Evolutionary conservation across 2,888 invertebrate genomes (phyloP), one percentile per base, ranked within the genome.

Genomic region (Psylliodes chrysocephalus): DNA sequence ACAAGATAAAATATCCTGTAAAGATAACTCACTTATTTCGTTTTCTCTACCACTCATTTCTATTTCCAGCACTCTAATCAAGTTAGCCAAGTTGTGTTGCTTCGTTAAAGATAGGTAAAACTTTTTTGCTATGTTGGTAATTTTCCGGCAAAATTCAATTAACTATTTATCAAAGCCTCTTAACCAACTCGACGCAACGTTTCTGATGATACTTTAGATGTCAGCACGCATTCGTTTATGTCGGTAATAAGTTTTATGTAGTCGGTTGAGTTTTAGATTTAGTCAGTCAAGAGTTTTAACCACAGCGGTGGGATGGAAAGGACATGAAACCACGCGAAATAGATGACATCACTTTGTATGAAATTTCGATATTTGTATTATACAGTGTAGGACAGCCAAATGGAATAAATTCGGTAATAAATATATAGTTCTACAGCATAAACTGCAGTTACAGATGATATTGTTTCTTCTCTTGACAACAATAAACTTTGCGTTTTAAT

Each of bases 131-230:
- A 38, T 30, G 60, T 57, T 66, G 17, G 66, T 67, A 69, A 67
- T 63, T 69, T 66, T 53, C 60, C 33, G 19, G 49, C 42, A 53
- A 67, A 70, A 70, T 70, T 70, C 33, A 69, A 59, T 69, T 66
- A 68, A 30, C 56, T 66, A 62, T 69, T 70, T 66, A 66, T 69
- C 63, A 67, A 63, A 66, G 59, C 68, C 60, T 14, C 59, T 53
- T 53, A 46, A 66, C 38, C 60, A 54, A 64, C 62, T 55, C 67
- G 55, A 49, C 22, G 19, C 1, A n/a, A 10, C 8, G 5, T 22
- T 38, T 52, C 28, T 6, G 53, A 8, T 18, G 46, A 44, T 56
- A 56, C 33, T 28, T 28, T 3, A 46, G 33, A 33, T 30, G 46
- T 56, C 56, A 56, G 54, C 42, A 52, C 33, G 35, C 52, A 22